phyloP scores from a whole-genome alignment of 92 coral and sea anemone genomes.

The Pocillopora grandis region DNA sequence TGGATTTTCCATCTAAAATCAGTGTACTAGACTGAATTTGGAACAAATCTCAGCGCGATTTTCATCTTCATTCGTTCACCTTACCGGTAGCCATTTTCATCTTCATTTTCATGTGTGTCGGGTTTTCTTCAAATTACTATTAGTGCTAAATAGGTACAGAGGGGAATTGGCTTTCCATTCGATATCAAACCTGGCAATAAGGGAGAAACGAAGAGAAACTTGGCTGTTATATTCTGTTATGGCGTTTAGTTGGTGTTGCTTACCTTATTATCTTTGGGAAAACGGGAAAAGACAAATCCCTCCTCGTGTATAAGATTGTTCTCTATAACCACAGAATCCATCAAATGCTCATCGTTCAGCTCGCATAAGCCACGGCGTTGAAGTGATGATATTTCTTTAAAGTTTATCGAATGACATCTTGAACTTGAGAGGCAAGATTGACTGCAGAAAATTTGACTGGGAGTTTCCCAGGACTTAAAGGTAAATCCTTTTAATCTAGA shows the following conservation, averaged over 20 bases:
- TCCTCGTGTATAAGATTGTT: slow-evolving; percentile 10
- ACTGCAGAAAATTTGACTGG: slow-evolving; percentile 35
- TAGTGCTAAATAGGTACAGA: too few species aligned
- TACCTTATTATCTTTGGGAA: slow-evolving; percentile 3
- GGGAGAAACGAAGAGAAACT: too few species aligned
- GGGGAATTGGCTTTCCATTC: too few species aligned
- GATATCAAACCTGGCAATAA: too few species aligned
- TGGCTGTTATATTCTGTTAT: too few species aligned
- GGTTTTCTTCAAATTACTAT: too few species aligned
- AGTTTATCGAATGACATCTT: slow-evolving; percentile 39
- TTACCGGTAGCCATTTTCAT: too few species aligned
- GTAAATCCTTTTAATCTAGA: slow-evolving; percentile 9
- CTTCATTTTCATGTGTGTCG: too few species aligned
- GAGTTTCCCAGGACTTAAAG: background rate
- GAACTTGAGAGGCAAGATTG: slow-evolving; percentile 19
- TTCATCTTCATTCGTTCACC: too few species aligned
- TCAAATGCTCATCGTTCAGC: slow-evolving; percentile 4
- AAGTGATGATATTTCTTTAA: slow-evolving; percentile 1
- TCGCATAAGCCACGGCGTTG: slow-evolving; percentile 28
- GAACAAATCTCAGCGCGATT: too few species aligned
- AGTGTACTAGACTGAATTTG: too few species aligned
- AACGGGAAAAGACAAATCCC: slow-evolving; percentile 14
- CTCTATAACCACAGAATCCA: slow-evolving; percentile 1
- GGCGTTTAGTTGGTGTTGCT: background rate
- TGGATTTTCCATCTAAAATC: too few species aligned